A percentile compares a stretch with the other conserved stretches of the same genome.
phyloP scores from a whole-genome alignment of 1,140 invertebrate genomes.

The Drosophila bocki region DNA sequence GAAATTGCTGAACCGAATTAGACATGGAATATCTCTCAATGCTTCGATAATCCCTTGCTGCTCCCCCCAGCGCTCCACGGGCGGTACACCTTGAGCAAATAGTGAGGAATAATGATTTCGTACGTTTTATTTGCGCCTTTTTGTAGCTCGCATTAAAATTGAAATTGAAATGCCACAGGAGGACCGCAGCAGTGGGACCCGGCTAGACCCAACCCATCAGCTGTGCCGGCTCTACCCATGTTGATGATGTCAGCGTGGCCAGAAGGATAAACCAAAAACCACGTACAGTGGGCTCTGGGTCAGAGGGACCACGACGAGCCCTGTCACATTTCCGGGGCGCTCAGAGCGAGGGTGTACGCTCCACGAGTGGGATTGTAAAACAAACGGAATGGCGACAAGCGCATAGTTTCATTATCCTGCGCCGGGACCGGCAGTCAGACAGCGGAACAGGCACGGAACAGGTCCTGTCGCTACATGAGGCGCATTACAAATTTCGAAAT shows the following conservation, averaged over 20 bases:
- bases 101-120: slow-evolving; percentile 56
- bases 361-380: slow-evolving; percentile 39
- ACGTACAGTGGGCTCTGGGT: slow-evolving; percentile 50
- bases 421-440: slow-evolving; percentile 30
- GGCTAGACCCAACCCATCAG: slow-evolving; percentile 7
- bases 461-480: slow-evolving; percentile 67
- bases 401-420: slow-evolving; percentile 81
- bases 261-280: slow-evolving; percentile 37
- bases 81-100: slow-evolving; percentile 50
- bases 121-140: slow-evolving; percentile 74
- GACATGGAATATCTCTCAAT: slow-evolving; percentile 16
- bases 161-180: slow-evolving; percentile 79
- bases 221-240: slow-evolving; percentile 31
- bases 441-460: slow-evolving; percentile 54
- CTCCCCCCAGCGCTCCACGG: background rate
- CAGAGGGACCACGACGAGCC: background rate
- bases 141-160: slow-evolving; percentile 75
- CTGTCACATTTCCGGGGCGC: background rate
- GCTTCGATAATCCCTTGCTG: slow-evolving; percentile 21
- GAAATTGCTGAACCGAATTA: slow-evolving; percentile 25
- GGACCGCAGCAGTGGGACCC: slow-evolving; percentile 53
- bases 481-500: slow-evolving; percentile 81
- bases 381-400: slow-evolving; percentile 70
- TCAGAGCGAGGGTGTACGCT: slow-evolving; percentile 12
- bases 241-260: slow-evolving; percentile 62